Evolutionary conservation across 2,888 invertebrate species (phyloP).

Genomic region (Oligia strigilis): DNA sequence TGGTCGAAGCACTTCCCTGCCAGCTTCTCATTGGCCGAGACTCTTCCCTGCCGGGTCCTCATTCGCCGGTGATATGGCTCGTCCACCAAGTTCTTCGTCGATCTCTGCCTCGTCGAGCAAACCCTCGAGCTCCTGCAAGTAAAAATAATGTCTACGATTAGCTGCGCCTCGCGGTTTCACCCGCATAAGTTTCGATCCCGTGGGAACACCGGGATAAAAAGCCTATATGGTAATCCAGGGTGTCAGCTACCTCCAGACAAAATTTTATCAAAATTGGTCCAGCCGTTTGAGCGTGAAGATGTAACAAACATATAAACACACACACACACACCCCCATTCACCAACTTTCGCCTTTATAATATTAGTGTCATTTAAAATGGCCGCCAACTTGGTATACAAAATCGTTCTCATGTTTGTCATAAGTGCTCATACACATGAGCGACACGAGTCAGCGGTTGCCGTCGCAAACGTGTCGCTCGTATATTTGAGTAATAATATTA

Average conservation of each 20-base stretch:
- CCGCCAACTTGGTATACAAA: background rate
- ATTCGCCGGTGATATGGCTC: background rate
- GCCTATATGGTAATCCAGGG: no score
- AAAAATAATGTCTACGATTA: background rate
- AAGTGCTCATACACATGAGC: background rate
- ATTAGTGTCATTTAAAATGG: background rate
- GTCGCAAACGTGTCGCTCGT: no score
- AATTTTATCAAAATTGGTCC: background rate
- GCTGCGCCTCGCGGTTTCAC: no score
- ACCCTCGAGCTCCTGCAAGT: conserved; percentile 25
- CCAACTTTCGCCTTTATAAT: no score
- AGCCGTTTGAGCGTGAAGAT: no score
- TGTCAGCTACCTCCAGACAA: no score
- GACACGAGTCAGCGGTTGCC: no score
- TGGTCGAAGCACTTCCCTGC: background rate
- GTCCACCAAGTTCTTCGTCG: background rate
- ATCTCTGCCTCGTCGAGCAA: conserved; percentile 23
- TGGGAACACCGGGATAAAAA: no score
- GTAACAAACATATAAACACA: no score
- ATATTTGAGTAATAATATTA: no score
- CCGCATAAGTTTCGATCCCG: no score
- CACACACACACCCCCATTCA: no score
- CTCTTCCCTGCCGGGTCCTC: background rate
- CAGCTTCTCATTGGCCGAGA: background rate
- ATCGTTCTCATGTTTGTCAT: background rate